These are phyloP conservation scores for Acrocephalus kingi DNA, from an alignment of 2,113 vertebrate genomes.

Conservation along the genomic window DNA sequence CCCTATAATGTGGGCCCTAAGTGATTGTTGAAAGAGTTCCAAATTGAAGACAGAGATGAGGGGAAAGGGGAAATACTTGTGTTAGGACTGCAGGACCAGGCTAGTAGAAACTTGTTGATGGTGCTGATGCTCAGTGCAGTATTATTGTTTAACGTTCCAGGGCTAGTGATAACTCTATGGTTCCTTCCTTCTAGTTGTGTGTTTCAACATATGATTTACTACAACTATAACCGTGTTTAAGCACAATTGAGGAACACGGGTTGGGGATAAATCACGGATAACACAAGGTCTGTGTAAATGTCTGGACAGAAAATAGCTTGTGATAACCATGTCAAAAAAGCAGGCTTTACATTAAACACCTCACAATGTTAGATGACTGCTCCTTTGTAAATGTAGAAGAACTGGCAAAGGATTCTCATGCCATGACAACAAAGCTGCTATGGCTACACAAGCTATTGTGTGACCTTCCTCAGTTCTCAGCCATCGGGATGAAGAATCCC, in stretches of 20 bases:
- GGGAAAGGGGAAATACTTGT: background rate
- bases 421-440: slow-evolving; percentile 65
- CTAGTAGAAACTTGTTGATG: slow-evolving; percentile 24
- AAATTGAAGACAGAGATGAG: background rate
- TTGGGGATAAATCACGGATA: slow-evolving; percentile 43
- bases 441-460: slow-evolving; percentile 44
- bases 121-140: background rate
- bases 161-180: background rate
- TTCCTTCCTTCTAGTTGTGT: background rate
- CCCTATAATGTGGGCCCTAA: background rate
- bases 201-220: slow-evolving; percentile 42
- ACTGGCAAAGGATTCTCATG: slow-evolving; percentile 7
- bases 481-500: background rate
- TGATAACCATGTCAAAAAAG: slow-evolving; percentile 56
- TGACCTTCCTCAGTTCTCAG: slow-evolving; percentile 36
- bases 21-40: background rate
- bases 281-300: slow-evolving; percentile 39
- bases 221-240: slow-evolving; percentile 28
- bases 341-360: slow-evolving; percentile 26
- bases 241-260: background rate
- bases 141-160: slow-evolving; percentile 39
- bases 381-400: slow-evolving; percentile 42
- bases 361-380: slow-evolving; percentile 46
- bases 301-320: slow-evolving; percentile 55
- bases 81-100: background rate